Evolutionary conservation across 2,797 vertebrate genomes (phyloP).

Genomic region (Lutjanus argentimaculatus): DNA sequence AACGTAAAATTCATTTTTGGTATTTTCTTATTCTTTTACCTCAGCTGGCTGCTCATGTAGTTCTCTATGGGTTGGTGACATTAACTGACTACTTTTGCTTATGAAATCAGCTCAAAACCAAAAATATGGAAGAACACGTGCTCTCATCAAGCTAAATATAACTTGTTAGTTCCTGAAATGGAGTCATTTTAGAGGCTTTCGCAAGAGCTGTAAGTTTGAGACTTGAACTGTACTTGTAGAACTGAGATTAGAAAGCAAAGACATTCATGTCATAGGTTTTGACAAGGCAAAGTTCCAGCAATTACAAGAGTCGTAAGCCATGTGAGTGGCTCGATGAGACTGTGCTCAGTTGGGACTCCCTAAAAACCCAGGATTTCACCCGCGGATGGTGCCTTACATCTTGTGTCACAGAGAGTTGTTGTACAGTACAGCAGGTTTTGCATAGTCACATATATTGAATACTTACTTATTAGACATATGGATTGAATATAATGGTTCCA

Average conservation of each 20-base stretch:
- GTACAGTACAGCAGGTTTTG: too few species aligned
- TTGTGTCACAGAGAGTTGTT: too few species aligned
- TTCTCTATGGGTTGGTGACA: background rate
- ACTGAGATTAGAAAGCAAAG: too few species aligned
- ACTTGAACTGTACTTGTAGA: background rate
- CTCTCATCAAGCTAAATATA: constrained; percentile 23
- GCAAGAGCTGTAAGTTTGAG: constrained; percentile 5
- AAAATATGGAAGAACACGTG: background rate
- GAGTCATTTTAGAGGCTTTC: constrained; percentile 7
- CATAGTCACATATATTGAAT: too few species aligned
- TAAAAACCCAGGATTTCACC: too few species aligned
- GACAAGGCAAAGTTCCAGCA: background rate
- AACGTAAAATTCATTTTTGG: background rate
- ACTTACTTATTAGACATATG: too few species aligned
- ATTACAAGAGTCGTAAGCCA: background rate
- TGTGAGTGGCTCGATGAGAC: background rate
- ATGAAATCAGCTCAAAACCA: background rate
- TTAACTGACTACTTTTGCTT: background rate
- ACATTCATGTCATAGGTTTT: background rate
- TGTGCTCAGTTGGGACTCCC: background rate
- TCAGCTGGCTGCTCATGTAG: background rate
- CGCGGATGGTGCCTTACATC: too few species aligned
- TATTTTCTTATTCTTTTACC: background rate
- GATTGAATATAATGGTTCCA: background rate
- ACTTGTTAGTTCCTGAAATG: constrained; percentile 30